Base-by-base conservation (phyloP, 2,888 invertebrate species). In the Schizotus pectinicornis region DNA sequence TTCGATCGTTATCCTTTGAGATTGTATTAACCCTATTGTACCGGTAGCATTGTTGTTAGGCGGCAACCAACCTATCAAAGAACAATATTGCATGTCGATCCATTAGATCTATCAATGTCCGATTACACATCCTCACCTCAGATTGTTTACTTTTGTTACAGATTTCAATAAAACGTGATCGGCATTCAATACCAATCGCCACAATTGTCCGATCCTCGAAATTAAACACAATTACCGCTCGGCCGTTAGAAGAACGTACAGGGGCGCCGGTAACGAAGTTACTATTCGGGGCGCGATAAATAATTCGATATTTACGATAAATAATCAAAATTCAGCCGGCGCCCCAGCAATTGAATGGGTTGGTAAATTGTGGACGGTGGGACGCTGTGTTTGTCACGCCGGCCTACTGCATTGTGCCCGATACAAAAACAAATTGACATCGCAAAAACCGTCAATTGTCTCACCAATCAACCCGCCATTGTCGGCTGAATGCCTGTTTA, bases 401-500 rank as follows among this genome's bases (percentile, higher is more conserved):
- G 65, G 75, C 76, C 76, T 76, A 69, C 74, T 68, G 71, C 69
- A 77, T 79, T 80, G 79, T 79, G 61, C 54, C 49, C 65, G 64
- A 72, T 72, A 79, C 77, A 79, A 80, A 80, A 80, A 79, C 79
- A 78, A 79, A 80, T 80, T 79, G 79, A 77, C 79, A 77, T 77
- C 74, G 76, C 76, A 78, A 80, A 80, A 80, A 79, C 77, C 75
- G 68, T 66, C 78, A 71, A 79, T 80, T 80, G 79, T 80, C 77
- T 80, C 77, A 79, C 77, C 79, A 80, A 80, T 80, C 80, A 80
- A 75, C 64, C 43, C 69, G 49, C 71, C 70, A 78, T 79, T 79
- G 79, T 78, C 64, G 57, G 53, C 38, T 75, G 73, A 76, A 78
- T 78, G 77, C 74, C 74, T 74, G 71, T 77, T 79, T 78, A 77